These are phyloP conservation scores for Tonatia bakeri DNA, from an alignment of 2,113 vertebrate genomes.

Conservation along the genomic window DNA sequence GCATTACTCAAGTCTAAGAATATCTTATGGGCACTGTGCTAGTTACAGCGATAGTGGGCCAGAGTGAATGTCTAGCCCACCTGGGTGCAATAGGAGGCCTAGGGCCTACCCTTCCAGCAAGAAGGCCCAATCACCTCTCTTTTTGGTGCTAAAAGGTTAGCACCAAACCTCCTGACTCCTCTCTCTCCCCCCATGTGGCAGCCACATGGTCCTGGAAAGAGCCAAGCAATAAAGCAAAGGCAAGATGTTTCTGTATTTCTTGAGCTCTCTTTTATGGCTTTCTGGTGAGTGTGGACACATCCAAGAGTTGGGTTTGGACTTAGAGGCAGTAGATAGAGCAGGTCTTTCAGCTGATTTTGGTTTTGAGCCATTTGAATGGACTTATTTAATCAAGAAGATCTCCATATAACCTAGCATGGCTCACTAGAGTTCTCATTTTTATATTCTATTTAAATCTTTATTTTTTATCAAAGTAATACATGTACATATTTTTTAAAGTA, in stretches of 20 bases:
- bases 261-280: slow-evolving; percentile 67
- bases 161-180: background rate
- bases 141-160: slow-evolving; percentile 23
- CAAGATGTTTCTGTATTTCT: slow-evolving; percentile 62
- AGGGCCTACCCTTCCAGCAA: background rate
- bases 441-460: slow-evolving; percentile 70
- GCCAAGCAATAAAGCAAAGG: slow-evolving; percentile 54
- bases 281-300: slow-evolving; percentile 62
- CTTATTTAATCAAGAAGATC: slow-evolving; percentile 63
- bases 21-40: background rate
- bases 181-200: slow-evolving; percentile 60
- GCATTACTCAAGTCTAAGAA: background rate
- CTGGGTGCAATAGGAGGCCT: background rate
- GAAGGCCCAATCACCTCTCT: slow-evolving; percentile 37
- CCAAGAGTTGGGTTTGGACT: slow-evolving; percentile 70
- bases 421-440: slow-evolving; percentile 61
- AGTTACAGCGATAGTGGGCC: background rate
- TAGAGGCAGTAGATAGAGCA: slow-evolving; percentile 51
- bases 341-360: slow-evolving; percentile 68
- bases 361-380: slow-evolving; percentile 65
- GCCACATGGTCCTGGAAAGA: slow-evolving; percentile 69
- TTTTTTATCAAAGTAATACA: slow-evolving; percentile 73
- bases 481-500: slow-evolving; percentile 72
- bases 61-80: background rate
- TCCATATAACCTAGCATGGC: slow-evolving; percentile 46